Base-by-base conservation (phyloP, 2,113 vertebrate species). In the Glaucomys volans region DNA sequence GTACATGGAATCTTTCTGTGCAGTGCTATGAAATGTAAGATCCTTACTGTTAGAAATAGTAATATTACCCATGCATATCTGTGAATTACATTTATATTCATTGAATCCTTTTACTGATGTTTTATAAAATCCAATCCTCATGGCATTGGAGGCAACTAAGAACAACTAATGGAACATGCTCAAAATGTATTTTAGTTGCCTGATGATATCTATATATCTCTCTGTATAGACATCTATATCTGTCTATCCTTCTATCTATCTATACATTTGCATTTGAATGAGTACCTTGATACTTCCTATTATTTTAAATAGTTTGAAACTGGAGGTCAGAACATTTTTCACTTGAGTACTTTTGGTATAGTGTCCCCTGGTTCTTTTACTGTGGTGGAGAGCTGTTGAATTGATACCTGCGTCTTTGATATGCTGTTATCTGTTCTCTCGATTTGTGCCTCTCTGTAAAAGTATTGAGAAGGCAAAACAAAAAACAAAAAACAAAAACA, bases 301-400 rank as follows among this genome's bases (percentile, higher is more conserved):
- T 85, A 54, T 93, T 96, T 90, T 54, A 47, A 85, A 32, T 77
- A 87, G n/a, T 83, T 86, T 75, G 74, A 81, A 64, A 74, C 37
- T 75, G 18, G 69, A 82, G 17, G 12, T 44, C 3, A 20, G 71
- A 22, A 57, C 66, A 52, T 42, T 84, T 94, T 82, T 75, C n/a
- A 28, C 17, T 69, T 17, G 22, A 37, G 52, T 76, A 28, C 47
- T 13, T 67, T 86, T 82, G 86, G 26, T 71, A 47, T 57, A 72
- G 13, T 83, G 17, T 57, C 32, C 10, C 26, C n/a, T 47, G 72
- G 59, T 10, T 6, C 82, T 85, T 62, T 14, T 67, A 40, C 2
- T 40, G 37, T 32, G 62, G 42, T 47, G 14, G 81, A 16, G 62
- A 28, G 18, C 11, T 64, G 12, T 44, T 76, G 42, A 37, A 20